Evolutionary conservation across 2,797 vertebrate genomes (phyloP), one percentile per base, ranked within the genome.

Genomic region (Channallabes apus): DNA sequence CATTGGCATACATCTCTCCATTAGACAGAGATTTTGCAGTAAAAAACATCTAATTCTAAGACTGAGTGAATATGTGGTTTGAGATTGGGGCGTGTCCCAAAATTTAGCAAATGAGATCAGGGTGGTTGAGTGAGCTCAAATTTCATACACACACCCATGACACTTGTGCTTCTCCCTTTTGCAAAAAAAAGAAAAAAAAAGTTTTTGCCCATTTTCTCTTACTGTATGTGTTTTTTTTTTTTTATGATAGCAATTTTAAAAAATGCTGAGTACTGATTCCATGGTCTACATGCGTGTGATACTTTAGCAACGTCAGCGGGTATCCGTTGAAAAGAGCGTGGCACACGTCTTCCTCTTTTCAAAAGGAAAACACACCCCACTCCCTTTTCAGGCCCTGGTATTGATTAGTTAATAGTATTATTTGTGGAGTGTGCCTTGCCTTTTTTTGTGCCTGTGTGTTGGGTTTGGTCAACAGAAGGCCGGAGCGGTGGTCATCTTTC

Each of bases 371-470:
- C 46, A 32, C 35, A 51, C 68, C 58, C 68, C 9, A 11, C 18
- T 82, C 85, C 76, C 84, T 84, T 62, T 84, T 54, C 68, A 65
- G 38, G 82, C 77, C 83, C 67, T 12, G 62, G 82, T 90, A 90
- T 90, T 88, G 89, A 90, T 89, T 87, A 84, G 71, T 87, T 90
- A 89, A 90, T 90, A 86, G 87, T 84, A 89, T 90, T 90, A 88
- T 89, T 88, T 88, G 87, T 67, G 82, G 81, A 87, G 83, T 89
- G 86, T 88, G 88, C 87, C 85, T 85, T 77, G 67, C 85, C 73
- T 86, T 64, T 75, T 83, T 72, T 46, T 20, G 84, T 82, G 69
- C 69, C 54, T 71, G 54, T 69, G 84, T 80, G 81, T 75, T 84
- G 68, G 83, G 78, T 84, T 87, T 85, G 88, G 87, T 84, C 88